Evolutionary conservation across 1,140 invertebrate species (phyloP).

Genomic region (Caenorhabditis inopinata): DNA sequence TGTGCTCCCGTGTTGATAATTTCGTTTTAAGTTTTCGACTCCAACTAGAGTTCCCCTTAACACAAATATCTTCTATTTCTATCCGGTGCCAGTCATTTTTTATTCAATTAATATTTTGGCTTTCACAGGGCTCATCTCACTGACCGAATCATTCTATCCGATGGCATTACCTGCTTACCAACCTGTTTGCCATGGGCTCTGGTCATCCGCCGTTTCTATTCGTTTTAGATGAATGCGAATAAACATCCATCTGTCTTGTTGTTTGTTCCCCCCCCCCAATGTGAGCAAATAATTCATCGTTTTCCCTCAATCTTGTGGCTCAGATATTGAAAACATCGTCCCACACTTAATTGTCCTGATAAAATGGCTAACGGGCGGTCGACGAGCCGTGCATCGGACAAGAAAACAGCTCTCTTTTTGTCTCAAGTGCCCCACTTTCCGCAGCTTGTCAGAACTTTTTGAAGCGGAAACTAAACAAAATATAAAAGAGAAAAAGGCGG

Average conservation of each 20-base stretch:
- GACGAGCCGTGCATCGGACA: background rate
- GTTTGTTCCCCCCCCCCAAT: background rate
- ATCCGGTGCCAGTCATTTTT: too few species aligned
- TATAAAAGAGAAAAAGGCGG: too few species aligned
- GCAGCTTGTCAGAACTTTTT: background rate
- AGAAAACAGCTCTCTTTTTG: background rate
- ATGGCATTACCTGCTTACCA: background rate
- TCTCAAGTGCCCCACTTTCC: background rate
- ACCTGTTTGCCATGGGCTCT: background rate
- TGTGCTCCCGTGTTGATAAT: too few species aligned
- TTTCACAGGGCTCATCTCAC: background rate
- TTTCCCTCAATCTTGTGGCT: background rate
- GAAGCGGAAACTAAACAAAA: background rate
- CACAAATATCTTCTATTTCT: too few species aligned
- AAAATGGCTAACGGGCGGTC: background rate
- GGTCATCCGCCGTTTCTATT: background rate
- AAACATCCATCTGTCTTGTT: background rate
- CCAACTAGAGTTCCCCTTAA: too few species aligned
- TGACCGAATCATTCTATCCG: slow-evolving; percentile 22
- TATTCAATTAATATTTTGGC: background rate
- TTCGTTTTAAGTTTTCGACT: too few species aligned
- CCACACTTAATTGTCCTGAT: background rate
- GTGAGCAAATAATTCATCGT: background rate
- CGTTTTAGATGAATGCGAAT: background rate
- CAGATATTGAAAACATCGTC: background rate